Evolutionary conservation across 2,888 invertebrate species (phyloP), one percentile per base, ranked within the genome.

Genomic region (Philaethria dido): DNA sequence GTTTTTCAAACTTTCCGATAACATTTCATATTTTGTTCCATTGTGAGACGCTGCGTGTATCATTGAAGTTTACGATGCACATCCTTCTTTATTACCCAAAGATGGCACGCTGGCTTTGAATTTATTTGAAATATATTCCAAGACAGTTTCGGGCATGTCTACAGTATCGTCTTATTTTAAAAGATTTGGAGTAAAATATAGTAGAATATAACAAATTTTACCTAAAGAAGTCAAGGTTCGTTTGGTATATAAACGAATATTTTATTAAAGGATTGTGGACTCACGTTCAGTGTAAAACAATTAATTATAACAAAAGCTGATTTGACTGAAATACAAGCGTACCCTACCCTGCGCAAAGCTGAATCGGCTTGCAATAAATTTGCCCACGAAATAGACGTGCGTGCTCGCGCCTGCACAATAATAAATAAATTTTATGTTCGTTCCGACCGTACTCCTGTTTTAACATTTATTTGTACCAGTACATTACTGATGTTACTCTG

Each of bases 301-400:
- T 67, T 67, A 59, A 64, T 48, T 68, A 57, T 55, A 64, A 72
- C 64, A 59, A 64, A 71, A 71, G 74, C 72, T 72, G 73, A 75
- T 72, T 72, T 73, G 67, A 75, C 74, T 78, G 73, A 73, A 73
- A 71, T 20, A 57, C 39, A 39, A 66, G 81, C 80, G 63, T 70
- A 82, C 84, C 77, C 81, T 82, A 84, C 80, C 73, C 77, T 80
- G 83, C 85, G 86, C 85, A 86, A 84, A 85, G 84, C 83, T 79
- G 83, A 84, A 84, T 89, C 83, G 84, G 83, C 87, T 82, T 80
- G 82, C 85, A 81, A 88, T 89, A 89, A 89, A 89, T 89, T 87
- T 80, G 72, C 80, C 75, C 78, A 81, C 86, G 77, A 84, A 89
- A 89, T 88, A 87, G 86, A 87, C 84, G 85, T 88, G 88, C 87